Evolutionary conservation across 2,888 invertebrate genomes (phyloP).

Genomic region (Tinea pellionella): DNA sequence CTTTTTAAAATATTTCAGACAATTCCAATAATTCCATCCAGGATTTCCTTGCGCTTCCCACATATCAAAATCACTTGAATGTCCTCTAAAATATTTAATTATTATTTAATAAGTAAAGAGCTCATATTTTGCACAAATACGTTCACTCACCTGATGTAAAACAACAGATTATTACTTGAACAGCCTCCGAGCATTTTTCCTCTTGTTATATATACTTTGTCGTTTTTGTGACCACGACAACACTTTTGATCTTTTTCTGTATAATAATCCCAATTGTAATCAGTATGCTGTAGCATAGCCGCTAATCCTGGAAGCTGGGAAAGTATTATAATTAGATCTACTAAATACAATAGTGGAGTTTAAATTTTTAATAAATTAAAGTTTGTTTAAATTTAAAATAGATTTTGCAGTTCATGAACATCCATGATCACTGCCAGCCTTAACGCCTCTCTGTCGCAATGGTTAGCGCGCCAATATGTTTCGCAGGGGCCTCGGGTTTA

Average conservation of each 20-base stretch:
- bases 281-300: neutral
- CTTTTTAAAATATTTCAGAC: constrained; percentile 16
- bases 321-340: neutral
- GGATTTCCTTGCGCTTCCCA: constrained; percentile 6
- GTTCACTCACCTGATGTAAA: constrained; percentile 12
- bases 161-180: constrained; percentile 13
- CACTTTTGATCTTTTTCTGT: neutral
- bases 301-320: constrained; percentile 7
- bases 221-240: neutral
- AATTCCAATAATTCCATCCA: constrained; percentile 9
- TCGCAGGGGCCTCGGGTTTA: too few relatives aligned
- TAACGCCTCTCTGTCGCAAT: too few relatives aligned
- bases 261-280: constrained; percentile 11
- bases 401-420: too few relatives aligned
- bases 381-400: too few relatives aligned
- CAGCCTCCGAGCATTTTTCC: constrained; percentile 14
- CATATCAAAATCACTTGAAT: constrained; percentile 10
- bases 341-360: too few relatives aligned
- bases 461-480: too few relatives aligned
- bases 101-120: too few relatives aligned
- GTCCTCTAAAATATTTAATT: constrained; percentile 29
- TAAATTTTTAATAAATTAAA: too few relatives aligned
- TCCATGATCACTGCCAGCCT: too few relatives aligned
- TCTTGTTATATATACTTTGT: neutral
- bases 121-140: too few relatives aligned